These are phyloP conservation scores for Cetoscarus ocellatus DNA, from an alignment of 2,797 vertebrate genomes.

Conservation along the genomic window DNA sequence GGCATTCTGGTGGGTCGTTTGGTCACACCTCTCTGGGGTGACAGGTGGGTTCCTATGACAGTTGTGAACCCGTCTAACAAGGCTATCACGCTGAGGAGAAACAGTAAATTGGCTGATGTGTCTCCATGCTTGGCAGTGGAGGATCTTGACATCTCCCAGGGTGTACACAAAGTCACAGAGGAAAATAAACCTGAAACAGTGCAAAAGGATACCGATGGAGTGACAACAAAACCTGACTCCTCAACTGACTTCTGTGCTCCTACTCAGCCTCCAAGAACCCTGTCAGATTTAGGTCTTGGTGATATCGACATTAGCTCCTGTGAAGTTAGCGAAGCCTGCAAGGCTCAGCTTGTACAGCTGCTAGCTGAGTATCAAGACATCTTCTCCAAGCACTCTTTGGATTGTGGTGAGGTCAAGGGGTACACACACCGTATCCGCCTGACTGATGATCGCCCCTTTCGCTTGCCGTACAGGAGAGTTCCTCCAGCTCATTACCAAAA, in stretches of 20 bases:
- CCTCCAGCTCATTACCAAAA: slow-evolving; percentile 8
- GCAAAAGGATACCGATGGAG: too few relatives aligned
- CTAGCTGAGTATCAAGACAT: not conserved
- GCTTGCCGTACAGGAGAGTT: slow-evolving; percentile 2
- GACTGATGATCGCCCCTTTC: not conserved
- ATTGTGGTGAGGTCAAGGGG: slow-evolving; percentile 19
- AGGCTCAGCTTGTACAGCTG: too few relatives aligned
- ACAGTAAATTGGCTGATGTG: not conserved
- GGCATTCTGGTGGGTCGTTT: too few relatives aligned
- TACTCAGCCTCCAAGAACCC: not conserved
- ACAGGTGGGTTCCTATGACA: too few relatives aligned
- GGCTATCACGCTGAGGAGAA: not conserved
- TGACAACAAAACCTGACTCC: too few relatives aligned
- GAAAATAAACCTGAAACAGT: too few relatives aligned
- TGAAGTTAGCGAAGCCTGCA: not conserved
- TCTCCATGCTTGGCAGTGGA: not conserved
- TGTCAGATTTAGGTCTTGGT: not conserved
- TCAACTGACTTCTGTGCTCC: too few relatives aligned
- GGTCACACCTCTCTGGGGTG: too few relatives aligned
- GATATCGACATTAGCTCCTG: not conserved
- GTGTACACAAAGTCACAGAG: not conserved
- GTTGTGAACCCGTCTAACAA: not conserved
- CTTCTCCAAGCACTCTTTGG: slow-evolving; percentile 6
- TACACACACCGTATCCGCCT: slow-evolving; percentile 1
- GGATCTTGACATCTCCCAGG: not conserved